Conservation (phyloP, 1,140 invertebrate species). For the Heliconius hermathena region DNA sequence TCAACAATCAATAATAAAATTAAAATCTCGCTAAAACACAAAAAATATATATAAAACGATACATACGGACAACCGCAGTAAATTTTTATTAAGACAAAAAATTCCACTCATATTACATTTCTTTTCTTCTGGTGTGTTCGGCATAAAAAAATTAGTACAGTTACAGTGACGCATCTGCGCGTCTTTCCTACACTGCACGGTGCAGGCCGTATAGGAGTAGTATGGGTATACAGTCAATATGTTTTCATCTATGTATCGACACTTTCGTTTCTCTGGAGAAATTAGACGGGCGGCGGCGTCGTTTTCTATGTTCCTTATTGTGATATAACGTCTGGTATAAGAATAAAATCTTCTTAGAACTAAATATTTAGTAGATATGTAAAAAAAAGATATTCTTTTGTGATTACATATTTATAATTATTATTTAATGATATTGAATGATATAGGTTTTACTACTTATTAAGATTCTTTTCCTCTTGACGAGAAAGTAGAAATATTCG, state of each 20-base stretch:
- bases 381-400: neutral
- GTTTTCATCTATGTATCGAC: slow-evolving; percentile 85
- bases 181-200: slow-evolving; percentile 85
- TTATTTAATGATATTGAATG: neutral
- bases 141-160: slow-evolving; percentile 86
- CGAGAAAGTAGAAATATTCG: no score
- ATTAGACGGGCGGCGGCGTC: slow-evolving; percentile 82
- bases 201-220: slow-evolving; percentile 87
- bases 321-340: slow-evolving; percentile 76
- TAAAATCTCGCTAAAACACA: no score
- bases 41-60: neutral
- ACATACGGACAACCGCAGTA: slow-evolving; percentile 37
- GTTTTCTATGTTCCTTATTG: slow-evolving; percentile 84
- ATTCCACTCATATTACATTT: slow-evolving; percentile 78
- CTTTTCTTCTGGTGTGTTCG: slow-evolving; percentile 77
- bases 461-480: no score
- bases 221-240: slow-evolving; percentile 83
- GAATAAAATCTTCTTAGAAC: neutral
- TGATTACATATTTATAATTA: neutral
- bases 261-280: slow-evolving; percentile 82
- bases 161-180: slow-evolving; percentile 84
- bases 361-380: neutral
- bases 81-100: slow-evolving; percentile 83
- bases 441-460: no score
- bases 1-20: neutral